Conservation (phyloP, 2,797 vertebrate species). For the Muscicapa comitata region DNA sequence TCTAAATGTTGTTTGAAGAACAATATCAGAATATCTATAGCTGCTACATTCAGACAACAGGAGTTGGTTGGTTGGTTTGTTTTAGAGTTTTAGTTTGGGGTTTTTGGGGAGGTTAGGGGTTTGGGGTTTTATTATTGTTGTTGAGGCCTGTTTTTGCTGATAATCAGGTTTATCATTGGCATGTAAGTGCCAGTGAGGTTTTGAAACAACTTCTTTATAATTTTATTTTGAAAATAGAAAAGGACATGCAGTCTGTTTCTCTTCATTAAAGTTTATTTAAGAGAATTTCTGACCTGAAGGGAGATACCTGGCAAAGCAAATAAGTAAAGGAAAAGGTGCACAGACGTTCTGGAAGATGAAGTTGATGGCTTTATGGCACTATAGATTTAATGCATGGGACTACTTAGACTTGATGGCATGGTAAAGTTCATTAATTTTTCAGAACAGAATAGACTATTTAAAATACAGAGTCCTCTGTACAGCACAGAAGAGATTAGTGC, state of each 20-base stretch:
- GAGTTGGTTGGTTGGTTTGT: background rate
- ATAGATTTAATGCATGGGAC: background rate
- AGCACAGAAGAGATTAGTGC: background rate
- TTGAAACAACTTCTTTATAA: background rate
- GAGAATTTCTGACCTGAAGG: slow-evolving; percentile 4
- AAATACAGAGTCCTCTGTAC: background rate
- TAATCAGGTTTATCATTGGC: background rate
- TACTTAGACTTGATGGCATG: background rate
- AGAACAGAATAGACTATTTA: background rate
- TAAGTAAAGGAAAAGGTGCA: background rate
- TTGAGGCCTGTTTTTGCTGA: background rate
- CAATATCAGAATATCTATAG: background rate
- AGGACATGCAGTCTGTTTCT: background rate
- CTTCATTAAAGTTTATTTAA: background rate
- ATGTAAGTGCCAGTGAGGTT: background rate
- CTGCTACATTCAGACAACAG: background rate
- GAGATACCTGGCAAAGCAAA: background rate
- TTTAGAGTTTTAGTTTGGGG: background rate
- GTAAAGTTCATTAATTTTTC: slow-evolving; percentile 11
- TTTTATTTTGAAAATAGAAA: background rate
- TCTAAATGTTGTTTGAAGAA: slow-evolving; percentile 8
- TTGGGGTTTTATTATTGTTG: background rate
- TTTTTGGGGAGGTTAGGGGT: background rate
- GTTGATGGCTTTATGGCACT: background rate
- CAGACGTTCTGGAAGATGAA: background rate